A percentile compares a stretch with the other conserved stretches of the same genome.
Conservation (phyloP, 2,113 vertebrate genomes). For the Coptodon rendalli region DNA sequence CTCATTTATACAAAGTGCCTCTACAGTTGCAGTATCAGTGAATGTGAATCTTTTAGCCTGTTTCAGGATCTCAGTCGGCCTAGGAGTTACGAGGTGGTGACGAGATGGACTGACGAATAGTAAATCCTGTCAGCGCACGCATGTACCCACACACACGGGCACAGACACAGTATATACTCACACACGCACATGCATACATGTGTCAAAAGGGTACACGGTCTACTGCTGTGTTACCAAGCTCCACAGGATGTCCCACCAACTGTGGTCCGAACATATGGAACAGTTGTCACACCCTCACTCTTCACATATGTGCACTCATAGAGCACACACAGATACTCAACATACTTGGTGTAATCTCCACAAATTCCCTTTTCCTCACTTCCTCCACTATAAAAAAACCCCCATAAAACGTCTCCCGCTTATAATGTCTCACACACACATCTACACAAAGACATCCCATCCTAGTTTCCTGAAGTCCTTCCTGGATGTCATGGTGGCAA, state of each 20-base stretch:
- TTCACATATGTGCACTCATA: background rate
- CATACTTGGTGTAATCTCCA: background rate
- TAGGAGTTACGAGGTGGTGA: conserved; percentile 42
- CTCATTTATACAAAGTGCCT: background rate
- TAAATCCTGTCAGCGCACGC: conserved; percentile 50
- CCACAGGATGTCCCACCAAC: conserved; percentile 48
- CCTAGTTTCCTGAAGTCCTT: conserved; percentile 23
- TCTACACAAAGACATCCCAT: conserved; percentile 3
- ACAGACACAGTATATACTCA: background rate
- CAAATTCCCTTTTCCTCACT: conserved; percentile 10
- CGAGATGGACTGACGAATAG: conserved; percentile 21
- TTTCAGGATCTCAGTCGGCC: background rate
- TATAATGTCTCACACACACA: background rate
- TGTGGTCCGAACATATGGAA: conserved; percentile 19
- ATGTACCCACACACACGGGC: background rate
- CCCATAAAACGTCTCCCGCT: background rate
- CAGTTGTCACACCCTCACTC: conserved; percentile 9
- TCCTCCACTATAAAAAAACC: background rate
- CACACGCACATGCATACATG: background rate
- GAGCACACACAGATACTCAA: background rate
- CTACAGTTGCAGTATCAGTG: background rate
- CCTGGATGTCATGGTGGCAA: conserved; percentile 24
- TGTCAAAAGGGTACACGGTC: conserved; percentile 11
- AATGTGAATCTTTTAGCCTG: background rate
- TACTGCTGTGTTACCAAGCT: conserved; percentile 31